Base-by-base conservation (phyloP, 2,797 vertebrate genomes). In the Schizopygopsis pylzovi region DNA sequence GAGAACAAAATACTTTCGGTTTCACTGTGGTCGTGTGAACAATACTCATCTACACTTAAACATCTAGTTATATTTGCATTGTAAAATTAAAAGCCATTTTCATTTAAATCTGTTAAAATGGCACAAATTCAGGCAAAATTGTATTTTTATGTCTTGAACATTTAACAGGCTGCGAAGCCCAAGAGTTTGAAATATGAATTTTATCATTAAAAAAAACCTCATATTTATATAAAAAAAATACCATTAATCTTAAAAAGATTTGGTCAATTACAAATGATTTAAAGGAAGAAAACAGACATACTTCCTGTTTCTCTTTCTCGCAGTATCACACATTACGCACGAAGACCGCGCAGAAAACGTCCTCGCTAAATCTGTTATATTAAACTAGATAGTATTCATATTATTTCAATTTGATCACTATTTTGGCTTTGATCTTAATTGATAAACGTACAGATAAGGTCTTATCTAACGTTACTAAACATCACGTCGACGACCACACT, bases 291-390 rank as follows among this genome's bases (percentile, higher is more conserved):
- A 41, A 8, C 59, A 49, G 1, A 13, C 45, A 39, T 6, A 70
- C 75, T 84, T 84, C 75, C 83, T 70, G 83, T 56, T 84, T 79
- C 72, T 5, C 4, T 54, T 56, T 56, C 63, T 77, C 5, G n/a
- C 45, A 3, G 4, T 20, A 4, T 41, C 11, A 70, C 11, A 7
- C 28, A 7, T 59, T 1, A 10, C 3, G 25, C 49, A 18, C 70
- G 28, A 6, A n/a, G 0, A 70, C 20, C 20, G 5, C 47, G 0
- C 37, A 28, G 4, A 41, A 28, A 75, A 37, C 15, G 20, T 37
- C 1, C 33, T 33, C 33, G 33, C 33, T 33, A 33, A 33, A 20
- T 41, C 15, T 6, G 22, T 18, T 18, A 3, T 25, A 83, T 18
- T 76, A 33, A 47, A 61, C 10, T 33, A 33, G 43, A 20, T 15